A percentile compares a stretch with the other conserved stretches of the same genome.
phyloP scores from a whole-genome alignment of 2,113 vertebrate species.

The Barnardius zonarius region DNA sequence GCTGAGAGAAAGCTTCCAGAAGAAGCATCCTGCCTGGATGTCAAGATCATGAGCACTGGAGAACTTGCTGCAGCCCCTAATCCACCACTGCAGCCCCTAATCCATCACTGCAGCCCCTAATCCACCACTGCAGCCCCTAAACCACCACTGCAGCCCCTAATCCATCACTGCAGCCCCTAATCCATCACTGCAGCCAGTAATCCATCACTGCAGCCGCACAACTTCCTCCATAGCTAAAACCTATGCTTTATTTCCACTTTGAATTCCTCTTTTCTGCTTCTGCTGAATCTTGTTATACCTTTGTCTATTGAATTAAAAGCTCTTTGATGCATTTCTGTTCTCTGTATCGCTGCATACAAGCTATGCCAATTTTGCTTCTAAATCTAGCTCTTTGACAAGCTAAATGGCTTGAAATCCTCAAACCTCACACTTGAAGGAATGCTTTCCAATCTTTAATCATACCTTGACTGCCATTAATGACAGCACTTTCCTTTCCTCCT shows the following conservation, averaged over 20 bases:
- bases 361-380: slow-evolving; percentile 8
- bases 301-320: slow-evolving; percentile 52
- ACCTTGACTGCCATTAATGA: slow-evolving; percentile 12
- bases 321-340: slow-evolving; percentile 4
- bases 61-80: not conserved
- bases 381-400: slow-evolving; percentile 42
- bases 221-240: not conserved
- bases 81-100: not conserved
- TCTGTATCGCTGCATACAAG: not conserved
- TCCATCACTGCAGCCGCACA: not conserved
- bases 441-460: slow-evolving; percentile 3
- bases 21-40: not conserved
- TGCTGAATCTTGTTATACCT: not conserved
- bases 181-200: not conserved
- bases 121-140: too few species aligned
- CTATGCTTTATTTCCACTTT: not conserved
- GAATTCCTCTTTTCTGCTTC: not conserved
- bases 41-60: not conserved
- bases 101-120: not conserved
- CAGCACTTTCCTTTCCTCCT: not conserved
- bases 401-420: not conserved
- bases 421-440: not conserved
- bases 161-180: not conserved
- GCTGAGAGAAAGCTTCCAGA: not conserved
- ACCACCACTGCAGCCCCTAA: not conserved